A percentile compares a stretch with the other conserved stretches of the same genome.
Conservation (phyloP, 2,113 vertebrate species). For the Nibea coibor region DNA sequence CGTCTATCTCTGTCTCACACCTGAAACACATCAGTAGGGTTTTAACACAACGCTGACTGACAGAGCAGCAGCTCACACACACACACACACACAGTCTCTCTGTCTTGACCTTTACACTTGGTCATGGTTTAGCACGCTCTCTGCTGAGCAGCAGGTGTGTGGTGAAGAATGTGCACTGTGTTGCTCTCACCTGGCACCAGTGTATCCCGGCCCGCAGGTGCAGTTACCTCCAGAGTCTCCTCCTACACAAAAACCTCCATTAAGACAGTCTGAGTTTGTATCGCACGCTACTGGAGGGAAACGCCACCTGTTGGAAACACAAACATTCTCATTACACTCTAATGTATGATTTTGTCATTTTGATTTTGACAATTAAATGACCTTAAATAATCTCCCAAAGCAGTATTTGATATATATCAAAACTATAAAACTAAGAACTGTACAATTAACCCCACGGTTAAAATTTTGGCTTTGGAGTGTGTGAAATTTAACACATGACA, state of each 20-base stretch:
- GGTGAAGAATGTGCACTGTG: neutral
- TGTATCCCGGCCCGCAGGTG: conserved; percentile 88
- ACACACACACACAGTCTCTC: neutral
- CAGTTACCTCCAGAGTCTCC: conserved; percentile 89
- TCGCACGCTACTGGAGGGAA: conserved; percentile 86
- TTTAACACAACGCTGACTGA: conserved; percentile 57
- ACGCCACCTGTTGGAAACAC: conserved; percentile 82
- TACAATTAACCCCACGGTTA: too few relatives aligned
- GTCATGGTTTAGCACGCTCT: conserved; percentile 13
- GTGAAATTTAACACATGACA: neutral
- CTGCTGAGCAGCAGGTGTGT: conserved; percentile 1
- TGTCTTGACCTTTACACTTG: conserved; percentile 17
- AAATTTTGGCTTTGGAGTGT: neutral
- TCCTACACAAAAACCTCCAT: conserved; percentile 83
- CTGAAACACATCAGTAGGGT: conserved; percentile 79
- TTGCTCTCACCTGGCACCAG: conserved; percentile 85
- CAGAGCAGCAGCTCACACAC: conserved; percentile 35
- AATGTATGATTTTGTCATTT: neutral
- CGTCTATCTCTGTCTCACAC: conserved; percentile 88
- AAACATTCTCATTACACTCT: neutral
- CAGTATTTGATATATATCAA: too few relatives aligned
- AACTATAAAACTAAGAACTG: too few relatives aligned
- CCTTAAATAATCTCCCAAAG: neutral
- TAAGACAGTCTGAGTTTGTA: conserved; percentile 85
- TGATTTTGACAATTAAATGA: neutral